Evolutionary conservation across 2,113 vertebrate genomes (phyloP).

Genomic region (Oryzias celebensis): DNA sequence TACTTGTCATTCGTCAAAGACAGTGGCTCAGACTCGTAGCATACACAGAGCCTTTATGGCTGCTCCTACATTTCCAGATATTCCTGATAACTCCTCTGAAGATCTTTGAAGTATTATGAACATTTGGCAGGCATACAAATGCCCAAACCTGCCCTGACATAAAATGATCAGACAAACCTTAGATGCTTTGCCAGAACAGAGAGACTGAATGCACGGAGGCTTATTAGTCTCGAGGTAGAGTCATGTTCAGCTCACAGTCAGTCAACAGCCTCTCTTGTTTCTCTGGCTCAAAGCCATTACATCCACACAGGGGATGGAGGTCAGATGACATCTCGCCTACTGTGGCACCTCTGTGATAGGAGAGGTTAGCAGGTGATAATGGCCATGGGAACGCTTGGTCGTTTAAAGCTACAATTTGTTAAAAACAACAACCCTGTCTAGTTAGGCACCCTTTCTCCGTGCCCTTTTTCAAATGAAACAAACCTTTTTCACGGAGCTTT

Average conservation of each 20-base stretch:
- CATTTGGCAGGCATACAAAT: constrained; percentile 7
- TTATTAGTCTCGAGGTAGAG: constrained; percentile 52
- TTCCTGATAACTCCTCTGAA: neutral
- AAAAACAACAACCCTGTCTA: neutral
- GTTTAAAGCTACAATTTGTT: constrained; percentile 2
- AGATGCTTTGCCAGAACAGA: constrained; percentile 40
- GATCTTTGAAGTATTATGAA: constrained; percentile 17
- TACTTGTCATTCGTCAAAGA: constrained; percentile 55
- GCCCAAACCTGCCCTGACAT: constrained; percentile 40
- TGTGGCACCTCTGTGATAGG: constrained; percentile 31
- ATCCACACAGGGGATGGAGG: constrained; percentile 45
- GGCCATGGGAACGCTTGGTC: constrained; percentile 6
- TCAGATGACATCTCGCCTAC: constrained; percentile 57
- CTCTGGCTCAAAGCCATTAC: constrained; percentile 49
- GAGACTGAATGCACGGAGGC: constrained; percentile 27
- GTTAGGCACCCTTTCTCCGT: neutral
- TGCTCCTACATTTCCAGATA: constrained; percentile 1
- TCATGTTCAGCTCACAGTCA: constrained; percentile 56
- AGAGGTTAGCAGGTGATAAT: constrained; percentile 33
- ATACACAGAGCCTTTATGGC: constrained; percentile 14
- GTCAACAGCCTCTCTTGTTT: constrained; percentile 54
- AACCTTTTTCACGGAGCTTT: neutral
- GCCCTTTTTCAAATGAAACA: neutral
- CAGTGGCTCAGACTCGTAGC: constrained; percentile 17
- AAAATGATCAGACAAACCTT: constrained; percentile 38